phyloP scores from a whole-genome alignment of 2,113 vertebrate species.

The Balaeniceps rex region DNA sequence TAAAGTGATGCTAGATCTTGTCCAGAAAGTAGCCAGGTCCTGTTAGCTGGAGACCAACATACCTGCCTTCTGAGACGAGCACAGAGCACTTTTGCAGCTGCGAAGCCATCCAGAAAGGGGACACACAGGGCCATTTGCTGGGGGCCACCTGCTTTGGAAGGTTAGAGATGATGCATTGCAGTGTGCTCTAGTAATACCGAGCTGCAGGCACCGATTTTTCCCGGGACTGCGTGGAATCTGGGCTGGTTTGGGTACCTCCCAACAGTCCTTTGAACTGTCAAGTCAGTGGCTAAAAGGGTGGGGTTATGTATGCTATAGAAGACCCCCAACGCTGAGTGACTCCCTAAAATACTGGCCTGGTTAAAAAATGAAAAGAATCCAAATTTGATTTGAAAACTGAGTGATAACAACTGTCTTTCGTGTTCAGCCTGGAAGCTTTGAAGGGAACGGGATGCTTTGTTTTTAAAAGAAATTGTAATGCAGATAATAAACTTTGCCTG shows the following conservation, averaged over 20 bases:
- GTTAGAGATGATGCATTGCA: background rate
- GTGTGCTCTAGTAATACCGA: background rate
- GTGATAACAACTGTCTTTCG: background rate
- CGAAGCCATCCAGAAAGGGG: background rate
- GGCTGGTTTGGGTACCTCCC: background rate
- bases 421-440: constrained; percentile 17
- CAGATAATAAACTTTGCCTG: background rate
- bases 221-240: background rate
- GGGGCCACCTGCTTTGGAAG: background rate
- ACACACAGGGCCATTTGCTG: background rate
- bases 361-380: background rate
- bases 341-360: background rate
- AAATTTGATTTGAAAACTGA: background rate
- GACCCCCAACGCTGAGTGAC: background rate
- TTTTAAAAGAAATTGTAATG: constrained; percentile 42
- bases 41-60: background rate
- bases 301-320: background rate
- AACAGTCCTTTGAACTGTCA: background rate
- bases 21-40: background rate
- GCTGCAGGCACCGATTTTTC: background rate
- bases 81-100: background rate
- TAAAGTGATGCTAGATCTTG: background rate
- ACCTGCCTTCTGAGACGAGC: background rate
- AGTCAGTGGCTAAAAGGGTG: background rate
- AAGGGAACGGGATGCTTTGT: constrained; percentile 12